Base-by-base conservation (phyloP, 2,888 invertebrate species). In the Barypeithes pellucidus region DNA sequence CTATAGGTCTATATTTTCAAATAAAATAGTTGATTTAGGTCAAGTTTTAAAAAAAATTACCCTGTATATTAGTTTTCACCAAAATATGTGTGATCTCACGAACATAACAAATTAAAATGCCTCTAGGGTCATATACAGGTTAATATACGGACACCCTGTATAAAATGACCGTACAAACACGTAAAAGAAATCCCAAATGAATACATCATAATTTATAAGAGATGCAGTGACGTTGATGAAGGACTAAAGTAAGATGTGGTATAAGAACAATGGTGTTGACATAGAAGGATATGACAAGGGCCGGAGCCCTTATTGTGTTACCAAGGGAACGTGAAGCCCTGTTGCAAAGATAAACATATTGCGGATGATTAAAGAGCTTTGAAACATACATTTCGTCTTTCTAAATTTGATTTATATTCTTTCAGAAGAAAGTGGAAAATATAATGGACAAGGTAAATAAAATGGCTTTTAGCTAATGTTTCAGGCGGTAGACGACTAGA, bases 181-280 rank as follows among this genome's bases (percentile, higher is more conserved):
- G 59, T 43, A 52, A 24, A 29, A 52, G 54, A 72, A 72, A 66
- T 72, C 73, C 73, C 67, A 62, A 68, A 73, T 73, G 67, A 73
- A 73, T 73, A 73, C 50, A 45, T 73, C 68, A 68, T 67, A 73
- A 68, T 63, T 73, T 68, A 73, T 73, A 67, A 62, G 67, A 67
- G 72, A 72, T 67, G 67, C 59, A 68, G 63, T 70, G 73, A 74
- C 73, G 57, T 70, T 74, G 73, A 74, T 66, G 73, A 74, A 74
- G 73, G 73, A 57, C 70, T 50, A 24, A 70, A 74, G 70, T 74
- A 74, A 74, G 73, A 74, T 45, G 62, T 62, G 70, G 73, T 67
- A 67, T 73, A 68, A 73, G 73, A 73, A 73, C 73, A 73, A 73
- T 73, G 68, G 67, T 73, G 73, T 73, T 73, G 73, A 73, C 73